Evolutionary conservation across 1,140 invertebrate species (phyloP).

Genomic region (Caenorhabditis remanei): DNA sequence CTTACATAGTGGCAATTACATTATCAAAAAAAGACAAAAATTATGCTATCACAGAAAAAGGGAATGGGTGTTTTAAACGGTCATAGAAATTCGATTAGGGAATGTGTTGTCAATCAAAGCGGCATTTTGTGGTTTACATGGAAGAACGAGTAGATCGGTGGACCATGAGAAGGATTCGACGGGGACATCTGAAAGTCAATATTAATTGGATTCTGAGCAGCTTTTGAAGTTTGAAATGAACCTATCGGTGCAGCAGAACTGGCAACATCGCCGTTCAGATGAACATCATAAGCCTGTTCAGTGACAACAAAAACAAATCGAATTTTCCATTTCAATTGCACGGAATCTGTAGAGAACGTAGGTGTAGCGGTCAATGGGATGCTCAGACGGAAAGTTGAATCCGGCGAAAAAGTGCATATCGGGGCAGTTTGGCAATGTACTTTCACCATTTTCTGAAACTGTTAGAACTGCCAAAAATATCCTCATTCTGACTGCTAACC

Average conservation of each 20-base stretch:
- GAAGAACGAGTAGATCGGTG: constrained; percentile 65
- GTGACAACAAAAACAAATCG: constrained; percentile 76
- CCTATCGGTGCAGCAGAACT: constrained; percentile 59
- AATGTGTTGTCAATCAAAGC: constrained; percentile 58
- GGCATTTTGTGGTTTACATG: constrained; percentile 64
- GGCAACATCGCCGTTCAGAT: constrained; percentile 62
- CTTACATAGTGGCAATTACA: too few species aligned
- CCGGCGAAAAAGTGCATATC: constrained; percentile 68
- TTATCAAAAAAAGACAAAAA: neutral
- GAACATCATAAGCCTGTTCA: constrained; percentile 24
- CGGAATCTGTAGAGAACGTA: constrained; percentile 74
- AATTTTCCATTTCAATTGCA: constrained; percentile 75
- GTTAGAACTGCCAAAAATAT: neutral
- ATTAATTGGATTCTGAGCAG: neutral
- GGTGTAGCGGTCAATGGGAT: constrained; percentile 71
- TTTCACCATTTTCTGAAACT: constrained; percentile 56
- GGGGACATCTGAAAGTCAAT: constrained; percentile 52
- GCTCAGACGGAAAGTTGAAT: constrained; percentile 71
- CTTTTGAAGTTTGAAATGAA: constrained; percentile 36
- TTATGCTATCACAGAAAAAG: neutral
- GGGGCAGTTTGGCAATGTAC: constrained; percentile 17
- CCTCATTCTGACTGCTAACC: neutral
- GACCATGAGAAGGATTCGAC: constrained; percentile 73
- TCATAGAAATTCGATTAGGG: constrained; percentile 49
- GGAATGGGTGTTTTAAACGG: constrained; percentile 10